A percentile compares a stretch with the other conserved stretches of the same genome.
phyloP scores from a whole-genome alignment of 2,797 vertebrate genomes.

The Danio albolineatus region DNA sequence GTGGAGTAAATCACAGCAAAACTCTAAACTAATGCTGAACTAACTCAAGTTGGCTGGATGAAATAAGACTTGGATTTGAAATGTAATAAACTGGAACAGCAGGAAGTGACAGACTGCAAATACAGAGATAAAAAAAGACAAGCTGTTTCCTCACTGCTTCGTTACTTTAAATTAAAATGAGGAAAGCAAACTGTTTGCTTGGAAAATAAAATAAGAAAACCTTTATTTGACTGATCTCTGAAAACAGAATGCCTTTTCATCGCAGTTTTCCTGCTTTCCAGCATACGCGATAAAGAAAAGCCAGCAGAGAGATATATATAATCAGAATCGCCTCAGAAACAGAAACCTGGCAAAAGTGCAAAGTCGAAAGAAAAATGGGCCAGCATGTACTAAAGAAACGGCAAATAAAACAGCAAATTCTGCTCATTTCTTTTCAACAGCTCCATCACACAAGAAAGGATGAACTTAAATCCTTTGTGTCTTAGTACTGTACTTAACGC shows the following conservation, averaged over 20 bases:
- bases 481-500: constrained; percentile 2
- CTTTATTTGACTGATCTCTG: background rate
- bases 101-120: background rate
- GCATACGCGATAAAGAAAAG: background rate
- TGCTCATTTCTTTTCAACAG: background rate
- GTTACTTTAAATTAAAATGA: constrained; percentile 13
- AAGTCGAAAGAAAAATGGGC: background rate
- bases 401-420: constrained; percentile 32
- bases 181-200: background rate
- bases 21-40: constrained; percentile 12
- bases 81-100: constrained; percentile 24
- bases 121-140: background rate
- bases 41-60: constrained; percentile 11
- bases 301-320: background rate
- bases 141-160: background rate
- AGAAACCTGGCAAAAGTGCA: background rate
- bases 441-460: background rate
- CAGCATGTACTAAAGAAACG: constrained; percentile 12
- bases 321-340: background rate
- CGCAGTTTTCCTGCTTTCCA: background rate
- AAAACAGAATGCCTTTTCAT: background rate
- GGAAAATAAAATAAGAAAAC: background rate
- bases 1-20: constrained; percentile 18
- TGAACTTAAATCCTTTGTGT: background rate
- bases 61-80: background rate